Evolutionary conservation across 2,113 vertebrate genomes (phyloP).

Genomic region (Istiophorus platypterus): DNA sequence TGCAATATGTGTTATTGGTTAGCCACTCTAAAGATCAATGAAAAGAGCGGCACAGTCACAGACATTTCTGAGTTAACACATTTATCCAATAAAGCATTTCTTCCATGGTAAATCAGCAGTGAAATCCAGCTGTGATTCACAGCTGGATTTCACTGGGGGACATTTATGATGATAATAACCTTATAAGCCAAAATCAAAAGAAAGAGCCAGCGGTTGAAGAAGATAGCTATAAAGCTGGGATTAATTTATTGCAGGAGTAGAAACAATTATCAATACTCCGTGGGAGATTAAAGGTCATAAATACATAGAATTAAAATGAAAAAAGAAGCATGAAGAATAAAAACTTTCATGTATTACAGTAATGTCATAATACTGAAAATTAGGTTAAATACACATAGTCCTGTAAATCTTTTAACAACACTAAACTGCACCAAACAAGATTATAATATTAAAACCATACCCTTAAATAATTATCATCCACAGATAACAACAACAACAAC

Average conservation of each 20-base stretch:
- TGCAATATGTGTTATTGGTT: background rate
- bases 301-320: background rate
- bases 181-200: background rate
- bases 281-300: background rate
- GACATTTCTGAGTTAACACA: background rate
- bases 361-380: background rate
- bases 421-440: background rate
- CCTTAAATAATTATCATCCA: no score
- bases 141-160: background rate
- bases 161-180: background rate
- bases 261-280: background rate
- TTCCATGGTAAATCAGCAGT: background rate
- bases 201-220: background rate
- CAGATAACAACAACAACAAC: no score
- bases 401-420: background rate
- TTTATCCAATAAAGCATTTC: constrained; percentile 20
- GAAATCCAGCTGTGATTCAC: constrained; percentile 13
- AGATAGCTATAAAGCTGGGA: background rate
- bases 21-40: constrained; percentile 25
- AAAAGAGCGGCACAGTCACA: constrained; percentile 24
- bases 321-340: background rate
- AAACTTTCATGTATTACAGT: background rate
- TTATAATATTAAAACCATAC: background rate
- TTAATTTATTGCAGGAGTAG: background rate
- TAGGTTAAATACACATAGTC: no score